Base-by-base conservation (phyloP, 2,113 vertebrate species). In the Anseranas semipalmata region DNA sequence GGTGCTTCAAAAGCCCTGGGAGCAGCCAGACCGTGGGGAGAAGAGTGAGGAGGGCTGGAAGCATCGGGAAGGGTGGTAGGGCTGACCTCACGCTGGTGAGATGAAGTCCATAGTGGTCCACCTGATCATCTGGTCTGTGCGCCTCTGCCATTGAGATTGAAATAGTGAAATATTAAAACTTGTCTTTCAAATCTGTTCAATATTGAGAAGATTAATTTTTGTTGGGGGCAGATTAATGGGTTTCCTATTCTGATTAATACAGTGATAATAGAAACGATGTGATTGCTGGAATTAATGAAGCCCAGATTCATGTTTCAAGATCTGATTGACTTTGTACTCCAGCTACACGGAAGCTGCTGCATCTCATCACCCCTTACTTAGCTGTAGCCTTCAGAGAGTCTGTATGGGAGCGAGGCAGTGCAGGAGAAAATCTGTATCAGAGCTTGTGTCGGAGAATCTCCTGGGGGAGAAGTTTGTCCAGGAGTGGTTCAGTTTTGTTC, bases 251-350 rank as follows among this genome's bases (percentile, higher is more conserved):
- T 95, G 94, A 95, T 96, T 95, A 95, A 95, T 92, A 90, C 94
- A 93, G 96, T 85, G 90, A 96, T 96, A 93, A 93, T 95, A 96
- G 87, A 96, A 97, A 89, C 19, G 11, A 96, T 91, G 95, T 79
- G 95, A 85, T 94, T 94, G 89, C 95, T 97, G 91, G 89, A 93
- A 95, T 96, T 97, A 97, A 96, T 97, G 95, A 97, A 96, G 85
- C 91, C 91, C 93, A 70, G 77, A 73, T 87, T 95, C 81, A 37
- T 50, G 91, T 94, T 96, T 91, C 91, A 76, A 85, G 93, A 77
- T 94, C 95, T 96, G 95, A 96, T 89, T 96, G 94, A 94, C 91
- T 96, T 95, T 85, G 74, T 89, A 76, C 77, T 96, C 95, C 12
- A 79, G 65, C 91, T 92, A 15, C 8, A 19, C 66, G 82, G 46